Evolutionary conservation across 1,140 invertebrate species (phyloP), one percentile per base, ranked within the genome.

Genomic region (Drosophila trapezifrons): DNA sequence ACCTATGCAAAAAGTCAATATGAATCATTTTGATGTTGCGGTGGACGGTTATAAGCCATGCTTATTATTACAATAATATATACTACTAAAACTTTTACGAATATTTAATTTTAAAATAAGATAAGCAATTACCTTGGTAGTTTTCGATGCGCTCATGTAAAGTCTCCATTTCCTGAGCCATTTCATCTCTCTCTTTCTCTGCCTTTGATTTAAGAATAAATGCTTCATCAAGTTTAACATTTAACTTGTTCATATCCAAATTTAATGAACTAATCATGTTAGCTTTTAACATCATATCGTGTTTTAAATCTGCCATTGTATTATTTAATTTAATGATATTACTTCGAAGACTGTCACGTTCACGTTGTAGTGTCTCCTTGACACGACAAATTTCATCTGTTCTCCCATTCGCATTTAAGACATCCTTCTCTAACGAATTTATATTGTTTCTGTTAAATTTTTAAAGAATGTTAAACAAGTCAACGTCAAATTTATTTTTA

Each of bases 101-200:
- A n/a, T n/a, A 22, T 22, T 22, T 4, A 22, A 22, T 22, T 22
- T 4, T 22, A 4, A 22, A 22, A 22, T 22, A 22, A 32, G 9
- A 10, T 2, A 2, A 32, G 29, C 29, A 32, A 32, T 52, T 37
- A 81, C 78, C 83, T 55, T 89, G 84, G 43, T 79, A 82, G 42
- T 76, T 79, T 49, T 87, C 80, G 37, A 87, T 85, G 35, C 72
- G 62, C 15, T 82, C 84, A 18, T 82, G 79, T 9, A 85, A 51
- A 6, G 79, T 75, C 47, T 89, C 84, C 38, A 83, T 79, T 73
- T 87, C 80, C 40, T 87, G 84, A 0, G 84, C 78, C 80, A 87
- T 87, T 70, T 84, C 84, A 62, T 87, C 84, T 12, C 84, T 46
- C 49, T 87, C 84, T 25, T 83, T 89, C 46, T 89, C 75, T 4